Evolutionary conservation across 1,140 invertebrate genomes (phyloP), one percentile per base, ranked within the genome.

Genomic region (Chionoecetes opilio): DNA sequence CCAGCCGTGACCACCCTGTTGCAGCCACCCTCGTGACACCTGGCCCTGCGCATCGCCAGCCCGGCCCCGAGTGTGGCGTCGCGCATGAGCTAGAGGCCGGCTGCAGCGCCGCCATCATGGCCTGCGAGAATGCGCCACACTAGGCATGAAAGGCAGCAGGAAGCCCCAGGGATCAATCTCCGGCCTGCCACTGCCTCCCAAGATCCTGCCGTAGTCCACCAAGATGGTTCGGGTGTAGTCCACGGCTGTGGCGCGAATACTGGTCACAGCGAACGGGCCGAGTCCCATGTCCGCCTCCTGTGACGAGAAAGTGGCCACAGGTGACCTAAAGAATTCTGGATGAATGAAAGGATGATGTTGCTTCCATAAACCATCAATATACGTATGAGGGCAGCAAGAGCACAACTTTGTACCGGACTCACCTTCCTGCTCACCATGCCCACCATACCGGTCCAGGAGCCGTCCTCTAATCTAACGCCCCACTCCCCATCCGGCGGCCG

Each of bases 131-230:
- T 6, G 32, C 91, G 26, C 91, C 91, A 93, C 82, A 93, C 75
- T 11, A 8, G 91, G 91, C 11, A 82, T 93, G 82, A 93, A 93
- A 17, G 91, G 91, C 37, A 93, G 26, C 26, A 93, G 35, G 91
- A 93, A 93, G 29, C 91, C 37, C 91, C 91, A 93, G 14, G 91
- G 75, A n/a, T 93, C 82, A 35, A 85, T 82, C 37, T 93, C 91
- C 14, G 35, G 82, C n/a, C 11, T 35, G 5, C 91, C 91, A 17
- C 82, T 35, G 11, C 91, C 82, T 0, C 17, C 91, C 34, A 93
- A 11, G 34, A 93, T 93, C 82, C 91, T 93, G 0, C 37, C 75
- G 82, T 84, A 93, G 82, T 93, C 91, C 3, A 84, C 82, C 21
- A 93, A 37, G 21, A 93, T 85, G n/a, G 91, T 37, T 3, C n/a